A percentile compares a stretch with the other conserved stretches of the same genome.
Conservation (phyloP, 2,797 vertebrate species). For the Danio choprae region DNA sequence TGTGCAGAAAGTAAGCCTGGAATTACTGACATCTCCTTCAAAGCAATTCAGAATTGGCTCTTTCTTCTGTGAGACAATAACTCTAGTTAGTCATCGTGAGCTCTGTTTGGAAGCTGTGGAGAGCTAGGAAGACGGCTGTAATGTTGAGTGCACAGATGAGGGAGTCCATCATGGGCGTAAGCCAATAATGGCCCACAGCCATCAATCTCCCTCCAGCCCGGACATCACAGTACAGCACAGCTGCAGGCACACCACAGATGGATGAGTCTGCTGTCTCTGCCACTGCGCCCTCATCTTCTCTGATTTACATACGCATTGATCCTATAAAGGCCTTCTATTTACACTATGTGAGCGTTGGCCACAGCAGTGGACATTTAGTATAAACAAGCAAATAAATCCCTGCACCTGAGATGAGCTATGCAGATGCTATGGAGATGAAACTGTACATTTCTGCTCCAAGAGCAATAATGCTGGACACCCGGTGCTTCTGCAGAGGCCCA, state of each 20-base stretch:
- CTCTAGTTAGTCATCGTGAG: not conserved
- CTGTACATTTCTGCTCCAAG: constrained; percentile 33
- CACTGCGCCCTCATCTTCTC: constrained; percentile 39
- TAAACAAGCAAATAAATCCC: constrained; percentile 55
- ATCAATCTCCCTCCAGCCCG: constrained; percentile 47
- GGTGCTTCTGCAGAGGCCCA: not conserved
- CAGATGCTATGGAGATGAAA: constrained; percentile 40
- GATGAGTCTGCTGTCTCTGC: constrained; percentile 42
- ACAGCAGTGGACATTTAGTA: constrained; percentile 4
- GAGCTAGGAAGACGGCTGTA: not conserved
- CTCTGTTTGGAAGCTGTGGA: not conserved
- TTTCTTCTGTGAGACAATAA: not conserved
- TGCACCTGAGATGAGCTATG: constrained; percentile 19
- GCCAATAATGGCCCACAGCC: constrained; percentile 42
- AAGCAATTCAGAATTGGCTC: not conserved
- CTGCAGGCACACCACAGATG: constrained; percentile 33
- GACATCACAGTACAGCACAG: constrained; percentile 14
- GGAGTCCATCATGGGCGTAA: constrained; percentile 38
- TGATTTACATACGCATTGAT: constrained; percentile 60
- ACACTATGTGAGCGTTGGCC: constrained; percentile 14
- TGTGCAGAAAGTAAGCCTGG: not conserved
- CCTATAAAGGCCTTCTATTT: constrained; percentile 31
- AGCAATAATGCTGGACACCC: constrained; percentile 7
- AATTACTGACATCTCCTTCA: not conserved
- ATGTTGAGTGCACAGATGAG: constrained; percentile 26